Evolutionary conservation across 2,797 vertebrate genomes (phyloP), one percentile per base, ranked within the genome.

Genomic region (Lemur catta): DNA sequence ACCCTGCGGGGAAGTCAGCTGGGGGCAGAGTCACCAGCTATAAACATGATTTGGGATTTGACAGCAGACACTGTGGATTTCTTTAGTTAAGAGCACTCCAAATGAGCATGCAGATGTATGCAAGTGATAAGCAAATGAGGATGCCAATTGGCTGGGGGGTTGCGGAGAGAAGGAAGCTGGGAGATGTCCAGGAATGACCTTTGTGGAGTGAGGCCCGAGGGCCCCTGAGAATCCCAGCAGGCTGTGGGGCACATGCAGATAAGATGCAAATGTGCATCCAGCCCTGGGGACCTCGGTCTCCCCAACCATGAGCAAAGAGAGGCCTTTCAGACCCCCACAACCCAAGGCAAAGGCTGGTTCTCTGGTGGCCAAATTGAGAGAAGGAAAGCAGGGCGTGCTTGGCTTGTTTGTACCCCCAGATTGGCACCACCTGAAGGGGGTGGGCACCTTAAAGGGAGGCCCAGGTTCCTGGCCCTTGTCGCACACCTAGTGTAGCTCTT

Each of bases 81-180:
- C 87, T 76, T 92, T 94, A 92, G 65, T 84, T 61, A 87, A 97
- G 84, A 46, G 30, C 35, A 94, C 59, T 95, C 43, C 52, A 84
- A 96, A 75, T 11, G 28, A 85, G 88, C 72, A 84, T 90, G 91
- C 89, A 80, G 69, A 97, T 94, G 8, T 89, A 96, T 97, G 93
- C 94, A 97, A 92, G 97, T 96, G 4, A 3, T 76, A 95, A 89
- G 87, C 84, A 92, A 97, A 86, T 76, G 78, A 97, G 86, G 75
- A 30, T 71, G 48, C 86, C 59, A 52, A 15, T 61, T 91, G 81
- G 59, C 87, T 82, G 4, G 35, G 24, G 91, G 67, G 35, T 28
- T 18, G 7, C 18, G 43, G 63, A 88, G 79, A 96, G 72, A 95
- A 90, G 86, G 63, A 94, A 93, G 55, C 80, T 48, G 22, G 71